A percentile compares a stretch with the other conserved stretches of the same genome.
phyloP scores from a whole-genome alignment of 2,888 invertebrate genomes.

The Azorinus chamasolen region DNA sequence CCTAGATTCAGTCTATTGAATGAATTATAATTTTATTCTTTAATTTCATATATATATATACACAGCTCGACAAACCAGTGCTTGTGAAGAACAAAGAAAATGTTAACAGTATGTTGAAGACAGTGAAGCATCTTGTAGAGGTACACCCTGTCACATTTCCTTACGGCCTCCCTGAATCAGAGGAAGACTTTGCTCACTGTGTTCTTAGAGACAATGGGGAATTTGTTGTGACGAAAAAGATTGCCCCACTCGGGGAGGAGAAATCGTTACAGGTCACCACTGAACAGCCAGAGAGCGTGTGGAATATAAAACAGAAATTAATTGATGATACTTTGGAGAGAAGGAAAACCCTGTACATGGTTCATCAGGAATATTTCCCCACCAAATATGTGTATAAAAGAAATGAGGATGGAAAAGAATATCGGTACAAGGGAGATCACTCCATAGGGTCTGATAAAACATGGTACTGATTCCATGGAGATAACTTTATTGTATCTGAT shows the following conservation, averaged over 20 bases:
- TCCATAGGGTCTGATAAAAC: no score
- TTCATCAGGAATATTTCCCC: conserved; percentile 79
- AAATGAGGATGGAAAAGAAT: conserved; percentile 84
- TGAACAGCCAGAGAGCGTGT: conserved; percentile 82
- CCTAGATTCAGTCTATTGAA: no score
- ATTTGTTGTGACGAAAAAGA: conserved; percentile 88
- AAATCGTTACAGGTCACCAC: conserved; percentile 32
- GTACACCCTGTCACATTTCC: conserved; percentile 94
- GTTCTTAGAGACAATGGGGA: conserved; percentile 89
- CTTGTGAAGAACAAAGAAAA: conserved; percentile 96
- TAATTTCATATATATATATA: no score
- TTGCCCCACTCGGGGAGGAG: no score
- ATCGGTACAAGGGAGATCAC: conserved; percentile 70
- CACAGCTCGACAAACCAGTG: no score
- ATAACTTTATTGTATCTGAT: no score
- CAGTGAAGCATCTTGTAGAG: conserved; percentile 94
- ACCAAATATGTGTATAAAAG: no score
- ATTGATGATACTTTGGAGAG: conserved; percentile 90
- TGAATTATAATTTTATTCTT: no score
- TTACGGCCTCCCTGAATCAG: conserved; percentile 91
- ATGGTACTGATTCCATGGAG: no score
- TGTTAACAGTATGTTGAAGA: conserved; percentile 91
- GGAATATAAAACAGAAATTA: no score
- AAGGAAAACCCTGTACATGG: conserved; percentile 85
- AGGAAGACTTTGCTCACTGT: conserved; percentile 90